Base-by-base conservation (phyloP, 2,113 vertebrate species). In the Alces alces region DNA sequence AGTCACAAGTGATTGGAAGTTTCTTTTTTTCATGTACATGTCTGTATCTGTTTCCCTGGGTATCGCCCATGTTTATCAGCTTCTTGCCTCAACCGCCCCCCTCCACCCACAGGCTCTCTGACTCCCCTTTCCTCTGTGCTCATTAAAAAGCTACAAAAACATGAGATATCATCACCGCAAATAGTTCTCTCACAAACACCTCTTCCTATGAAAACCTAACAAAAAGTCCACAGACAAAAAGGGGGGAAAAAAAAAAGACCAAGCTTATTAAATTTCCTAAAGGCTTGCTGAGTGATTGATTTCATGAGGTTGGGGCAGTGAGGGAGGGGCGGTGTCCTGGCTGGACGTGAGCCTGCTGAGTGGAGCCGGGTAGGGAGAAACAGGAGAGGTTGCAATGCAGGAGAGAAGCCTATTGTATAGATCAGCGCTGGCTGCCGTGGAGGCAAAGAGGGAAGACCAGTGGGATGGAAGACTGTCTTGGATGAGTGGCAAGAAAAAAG, bases 181-280 rank as follows among this genome's bases (percentile, higher is more conserved):
- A 86, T 21, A 47, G 50, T 95, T 96, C 94, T 64, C 84, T 96
- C 54, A 88, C 91, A 97, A 88, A 96, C 80, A 58, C 58, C 57
- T 84, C 89, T 97, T 98, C 96, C 96, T 97, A 88, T 64, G 95
- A 89, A 95, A 90, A 61, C 61, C 80, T n/a, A 96, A 97, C 97
- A 98, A 97, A 97, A 95, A 93, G 95, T 55, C 80, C 78, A 78
- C 47, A 95, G 95, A 97, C 83, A 83, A 84, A 83, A 89, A 73
- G 64, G 2, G 33, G 9, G 14, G n/a, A 39, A 82, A 47, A 55
- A 78, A 55, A 58, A 23, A 45, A 57, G 84, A n/a, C 55, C 78
- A 13, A 54, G 85, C 92, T 96, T 90, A 96, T 96, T 97, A 64
- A 50, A 36, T 95, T 97, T 96, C 97, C 82, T 36, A 19, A 16